Percentiles rank a stretch among this genome's conserved stretches.
These are phyloP conservation scores for Acanthococcus lagerstroemiae DNA, from an alignment of 2,888 invertebrate genomes.

Conservation along the genomic window DNA sequence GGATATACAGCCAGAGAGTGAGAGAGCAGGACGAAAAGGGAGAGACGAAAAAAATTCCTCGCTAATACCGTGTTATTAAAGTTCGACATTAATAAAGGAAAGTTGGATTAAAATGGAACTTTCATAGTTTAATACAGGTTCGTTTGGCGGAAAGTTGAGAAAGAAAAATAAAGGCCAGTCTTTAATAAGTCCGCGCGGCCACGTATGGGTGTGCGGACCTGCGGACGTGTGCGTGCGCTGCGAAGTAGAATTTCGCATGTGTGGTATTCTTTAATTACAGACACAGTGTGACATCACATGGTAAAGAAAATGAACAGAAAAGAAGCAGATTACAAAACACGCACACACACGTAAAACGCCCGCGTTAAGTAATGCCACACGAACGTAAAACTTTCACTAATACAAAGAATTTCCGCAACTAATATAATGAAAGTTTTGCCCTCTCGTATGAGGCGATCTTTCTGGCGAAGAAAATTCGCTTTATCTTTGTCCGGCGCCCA, in stretches of 20 bases:
- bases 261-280: constrained; percentile 30
- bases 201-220: neutral
- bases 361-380: constrained; percentile 3
- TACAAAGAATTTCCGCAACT: constrained; percentile 23
- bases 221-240: constrained; percentile 17
- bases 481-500: constrained; percentile 27
- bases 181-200: constrained; percentile 29
- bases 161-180: constrained; percentile 22
- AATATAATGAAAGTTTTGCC: constrained; percentile 32
- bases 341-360: constrained; percentile 16
- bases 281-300: constrained; percentile 29
- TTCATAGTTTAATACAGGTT: constrained; percentile 25
- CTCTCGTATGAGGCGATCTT: neutral
- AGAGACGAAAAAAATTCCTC: constrained; percentile 19
- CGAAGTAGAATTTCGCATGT: constrained; percentile 22
- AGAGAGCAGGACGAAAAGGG: neutral
- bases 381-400: constrained; percentile 29
- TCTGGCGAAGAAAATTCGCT: constrained; percentile 23
- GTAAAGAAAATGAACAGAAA: constrained; percentile 28
- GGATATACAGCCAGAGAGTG: neutral
- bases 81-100: constrained; percentile 30
- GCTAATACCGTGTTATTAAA: constrained; percentile 30
- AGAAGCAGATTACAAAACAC: constrained; percentile 29
- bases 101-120: constrained; percentile 31
- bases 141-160: constrained; percentile 22